Evolutionary conservation across 2,113 vertebrate species (phyloP).

Genomic region (Narcine bancroftii): DNA sequence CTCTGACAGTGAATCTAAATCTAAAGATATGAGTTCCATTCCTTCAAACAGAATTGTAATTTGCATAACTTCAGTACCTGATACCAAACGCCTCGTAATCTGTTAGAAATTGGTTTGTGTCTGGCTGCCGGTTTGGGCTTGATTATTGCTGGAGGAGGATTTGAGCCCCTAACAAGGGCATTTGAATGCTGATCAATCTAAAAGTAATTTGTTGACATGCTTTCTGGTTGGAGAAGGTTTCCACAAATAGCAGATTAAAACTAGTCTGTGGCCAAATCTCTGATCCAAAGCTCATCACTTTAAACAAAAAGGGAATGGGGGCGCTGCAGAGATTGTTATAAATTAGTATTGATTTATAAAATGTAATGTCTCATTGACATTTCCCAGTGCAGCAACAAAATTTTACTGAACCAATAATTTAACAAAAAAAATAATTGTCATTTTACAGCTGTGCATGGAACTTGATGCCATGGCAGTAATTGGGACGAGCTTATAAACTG

Average conservation of each 20-base stretch:
- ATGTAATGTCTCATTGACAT: not conserved
- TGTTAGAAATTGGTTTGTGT: not conserved
- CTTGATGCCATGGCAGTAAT: not conserved
- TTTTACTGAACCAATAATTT: not conserved
- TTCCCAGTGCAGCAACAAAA: not conserved
- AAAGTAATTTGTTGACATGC: constrained; percentile 16
- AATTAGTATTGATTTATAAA: not conserved
- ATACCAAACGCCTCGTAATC: not conserved
- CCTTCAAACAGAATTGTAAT: not conserved
- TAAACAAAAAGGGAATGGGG: not conserved
- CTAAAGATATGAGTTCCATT: not conserved
- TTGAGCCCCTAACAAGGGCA: not conserved
- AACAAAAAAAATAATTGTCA: not conserved
- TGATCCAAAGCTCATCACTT: not conserved
- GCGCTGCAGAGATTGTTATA: not conserved
- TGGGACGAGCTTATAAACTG: not conserved
- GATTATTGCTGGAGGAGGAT: not conserved
- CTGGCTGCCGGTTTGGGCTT: not conserved
- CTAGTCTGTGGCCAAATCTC: not conserved
- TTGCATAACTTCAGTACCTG: not conserved
- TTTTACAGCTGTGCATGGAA: not conserved
- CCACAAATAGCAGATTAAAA: constrained; percentile 21
- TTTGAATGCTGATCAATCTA: not conserved
- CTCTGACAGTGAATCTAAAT: no score
- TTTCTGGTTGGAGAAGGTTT: constrained; percentile 13